A percentile compares a stretch with the other conserved stretches of the same genome.
These are phyloP conservation scores for Microtus montanus DNA, from an alignment of 2,113 vertebrate species.

Conservation along the genomic window DNA sequence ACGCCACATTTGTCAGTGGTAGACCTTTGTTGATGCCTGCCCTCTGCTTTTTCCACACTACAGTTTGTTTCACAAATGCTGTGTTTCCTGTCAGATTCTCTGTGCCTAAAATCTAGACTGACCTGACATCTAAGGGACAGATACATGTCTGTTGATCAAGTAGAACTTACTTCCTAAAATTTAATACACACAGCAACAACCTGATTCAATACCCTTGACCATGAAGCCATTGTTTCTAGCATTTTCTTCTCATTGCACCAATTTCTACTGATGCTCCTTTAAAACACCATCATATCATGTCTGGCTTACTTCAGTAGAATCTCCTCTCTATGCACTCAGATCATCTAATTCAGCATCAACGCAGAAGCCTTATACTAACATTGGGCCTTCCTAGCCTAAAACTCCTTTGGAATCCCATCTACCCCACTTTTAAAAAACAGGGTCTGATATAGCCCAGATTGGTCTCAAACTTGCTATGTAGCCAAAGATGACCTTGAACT, in stretches of 20 bases:
- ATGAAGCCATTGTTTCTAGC: background rate
- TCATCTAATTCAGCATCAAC: background rate
- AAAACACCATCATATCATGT: background rate
- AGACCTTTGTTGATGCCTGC: background rate
- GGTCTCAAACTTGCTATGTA: background rate
- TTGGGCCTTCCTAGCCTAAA: background rate
- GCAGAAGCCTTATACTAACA: background rate
- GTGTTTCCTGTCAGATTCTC: background rate
- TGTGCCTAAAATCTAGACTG: background rate
- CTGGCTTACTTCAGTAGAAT: background rate
- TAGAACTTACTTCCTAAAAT: constrained; percentile 9
- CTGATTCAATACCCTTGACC: background rate
- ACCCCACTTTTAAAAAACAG: background rate
- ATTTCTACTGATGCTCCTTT: background rate
- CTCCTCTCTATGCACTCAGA: background rate
- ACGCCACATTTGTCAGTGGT: background rate
- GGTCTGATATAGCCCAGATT: background rate
- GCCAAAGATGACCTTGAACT: background rate
- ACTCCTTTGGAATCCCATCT: background rate
- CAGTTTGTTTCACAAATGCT: constrained; percentile 17
- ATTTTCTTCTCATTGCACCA: background rate
- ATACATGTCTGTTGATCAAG: background rate
- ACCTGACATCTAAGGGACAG: background rate
- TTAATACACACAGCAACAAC: background rate
- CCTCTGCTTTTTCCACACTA: background rate